Evolutionary conservation across 2,888 invertebrate genomes (phyloP).

Genomic region (Melolontha melolontha): DNA sequence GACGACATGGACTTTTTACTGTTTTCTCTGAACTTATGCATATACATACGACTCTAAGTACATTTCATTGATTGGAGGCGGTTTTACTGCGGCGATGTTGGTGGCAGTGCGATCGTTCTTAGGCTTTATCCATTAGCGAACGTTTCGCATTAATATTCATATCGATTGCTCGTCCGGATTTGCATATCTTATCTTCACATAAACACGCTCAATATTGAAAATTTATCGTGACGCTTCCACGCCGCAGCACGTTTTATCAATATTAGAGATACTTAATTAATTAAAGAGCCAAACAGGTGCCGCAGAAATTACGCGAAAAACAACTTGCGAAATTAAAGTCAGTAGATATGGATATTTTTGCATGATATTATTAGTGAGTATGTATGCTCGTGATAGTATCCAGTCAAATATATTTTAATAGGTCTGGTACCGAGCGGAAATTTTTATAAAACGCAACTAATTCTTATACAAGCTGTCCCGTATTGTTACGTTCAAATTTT

Average conservation of each 20-base stretch:
- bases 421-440: too few species aligned
- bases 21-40: not conserved
- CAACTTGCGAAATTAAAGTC: slow-evolving; percentile 11
- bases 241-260: slow-evolving; percentile 41
- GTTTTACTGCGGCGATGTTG: slow-evolving; percentile 10
- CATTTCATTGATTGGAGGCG: not conserved
- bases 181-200: slow-evolving; percentile 49
- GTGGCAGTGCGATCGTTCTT: slow-evolving; percentile 26
- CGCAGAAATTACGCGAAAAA: slow-evolving; percentile 25
- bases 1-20: not conserved
- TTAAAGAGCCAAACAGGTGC: slow-evolving; percentile 37
- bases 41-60: too few species aligned
- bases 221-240: slow-evolving; percentile 44
- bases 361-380: too few species aligned
- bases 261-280: slow-evolving; percentile 40
- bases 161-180: slow-evolving; percentile 46
- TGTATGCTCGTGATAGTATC: too few species aligned
- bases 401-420: too few species aligned
- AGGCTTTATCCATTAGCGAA: slow-evolving; percentile 31
- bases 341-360: not conserved
- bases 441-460: too few species aligned
- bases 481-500: too few species aligned
- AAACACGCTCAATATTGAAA: slow-evolving; percentile 47
- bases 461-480: too few species aligned
- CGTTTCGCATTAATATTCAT: slow-evolving; percentile 48